phyloP scores from a whole-genome alignment of 2,888 invertebrate species.

The Heliconius ethilla region DNA sequence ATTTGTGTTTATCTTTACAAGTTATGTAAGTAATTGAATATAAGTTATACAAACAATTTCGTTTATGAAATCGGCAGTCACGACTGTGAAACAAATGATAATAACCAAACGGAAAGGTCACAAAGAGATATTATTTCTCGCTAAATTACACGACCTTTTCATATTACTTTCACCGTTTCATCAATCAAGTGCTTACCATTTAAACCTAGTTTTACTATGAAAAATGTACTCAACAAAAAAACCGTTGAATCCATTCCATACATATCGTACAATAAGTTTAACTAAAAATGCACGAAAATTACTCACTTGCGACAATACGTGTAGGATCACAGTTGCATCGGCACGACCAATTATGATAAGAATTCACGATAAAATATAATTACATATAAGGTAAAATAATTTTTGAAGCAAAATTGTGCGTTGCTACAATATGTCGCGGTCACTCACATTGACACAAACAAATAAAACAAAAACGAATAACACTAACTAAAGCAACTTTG shows the following conservation, averaged over 20 bases:
- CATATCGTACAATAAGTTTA: constrained; percentile 45
- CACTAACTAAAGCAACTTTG: constrained; percentile 31
- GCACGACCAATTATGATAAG: constrained; percentile 65
- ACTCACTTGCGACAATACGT: constrained; percentile 61
- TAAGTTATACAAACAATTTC: constrained; percentile 24
- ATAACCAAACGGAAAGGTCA: constrained; percentile 40
- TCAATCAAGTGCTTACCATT: constrained; percentile 32
- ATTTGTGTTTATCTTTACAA: constrained; percentile 7
- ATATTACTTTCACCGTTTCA: constrained; percentile 41
- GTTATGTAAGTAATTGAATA: constrained; percentile 30
- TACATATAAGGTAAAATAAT: constrained; percentile 53
- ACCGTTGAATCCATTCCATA: constrained; percentile 37
- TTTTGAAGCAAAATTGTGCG: constrained; percentile 55
- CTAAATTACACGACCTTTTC: constrained; percentile 29
- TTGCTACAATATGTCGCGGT: constrained; percentile 55
- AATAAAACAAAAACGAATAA: constrained; percentile 30
- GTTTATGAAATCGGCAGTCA: constrained; percentile 27
- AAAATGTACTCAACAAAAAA: constrained; percentile 36
- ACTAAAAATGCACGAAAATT: constrained; percentile 46
- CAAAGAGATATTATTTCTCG: constrained; percentile 35
- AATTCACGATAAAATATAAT: constrained; percentile 59
- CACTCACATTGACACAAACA: constrained; percentile 54
- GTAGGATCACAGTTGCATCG: constrained; percentile 54
- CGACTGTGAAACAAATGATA: constrained; percentile 24
- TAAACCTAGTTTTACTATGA: neutral